Conservation (phyloP, 2,888 invertebrate genomes). For the Nasonia oneida region DNA sequence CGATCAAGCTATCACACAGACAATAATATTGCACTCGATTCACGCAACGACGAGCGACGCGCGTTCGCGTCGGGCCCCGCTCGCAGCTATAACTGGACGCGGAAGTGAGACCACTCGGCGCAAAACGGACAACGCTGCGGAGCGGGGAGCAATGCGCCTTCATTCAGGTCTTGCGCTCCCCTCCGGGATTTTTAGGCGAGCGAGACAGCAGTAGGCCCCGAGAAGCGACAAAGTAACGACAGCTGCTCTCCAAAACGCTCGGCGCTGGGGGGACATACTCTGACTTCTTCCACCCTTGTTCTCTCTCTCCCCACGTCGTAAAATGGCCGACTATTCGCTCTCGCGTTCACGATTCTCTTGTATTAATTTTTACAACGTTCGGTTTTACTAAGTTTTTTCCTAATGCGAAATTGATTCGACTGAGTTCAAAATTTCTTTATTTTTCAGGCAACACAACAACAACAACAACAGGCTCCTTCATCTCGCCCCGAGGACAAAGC, state of each 20-base stretch:
- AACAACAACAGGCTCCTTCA: background rate
- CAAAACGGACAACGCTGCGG: slow-evolving; percentile 1
- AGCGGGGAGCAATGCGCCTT: slow-evolving; percentile 19
- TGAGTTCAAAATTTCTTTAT: too few species aligned
- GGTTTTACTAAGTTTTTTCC: background rate
- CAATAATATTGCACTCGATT: background rate
- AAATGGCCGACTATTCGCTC: slow-evolving; percentile 56
- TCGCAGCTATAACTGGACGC: slow-evolving; percentile 43
- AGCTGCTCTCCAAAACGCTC: slow-evolving; percentile 52
- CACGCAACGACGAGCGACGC: background rate
- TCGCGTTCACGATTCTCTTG: background rate
- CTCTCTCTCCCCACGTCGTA: slow-evolving; percentile 12
- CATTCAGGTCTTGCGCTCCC: slow-evolving; percentile 41
- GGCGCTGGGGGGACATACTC: background rate
- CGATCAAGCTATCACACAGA: too few species aligned
- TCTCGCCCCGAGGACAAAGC: background rate
- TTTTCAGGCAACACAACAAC: background rate
- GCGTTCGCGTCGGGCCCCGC: background rate
- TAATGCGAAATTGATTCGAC: too few species aligned
- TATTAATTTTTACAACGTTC: background rate
- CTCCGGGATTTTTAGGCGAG: slow-evolving; percentile 43
- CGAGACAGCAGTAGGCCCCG: slow-evolving; percentile 6
- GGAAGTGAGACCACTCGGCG: slow-evolving; percentile 17
- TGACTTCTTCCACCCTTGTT: slow-evolving; percentile 7
- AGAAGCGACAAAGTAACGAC: slow-evolving; percentile 45